Evolutionary conservation across 2,113 vertebrate species (phyloP).

Genomic region (Heptranchias perlo): DNA sequence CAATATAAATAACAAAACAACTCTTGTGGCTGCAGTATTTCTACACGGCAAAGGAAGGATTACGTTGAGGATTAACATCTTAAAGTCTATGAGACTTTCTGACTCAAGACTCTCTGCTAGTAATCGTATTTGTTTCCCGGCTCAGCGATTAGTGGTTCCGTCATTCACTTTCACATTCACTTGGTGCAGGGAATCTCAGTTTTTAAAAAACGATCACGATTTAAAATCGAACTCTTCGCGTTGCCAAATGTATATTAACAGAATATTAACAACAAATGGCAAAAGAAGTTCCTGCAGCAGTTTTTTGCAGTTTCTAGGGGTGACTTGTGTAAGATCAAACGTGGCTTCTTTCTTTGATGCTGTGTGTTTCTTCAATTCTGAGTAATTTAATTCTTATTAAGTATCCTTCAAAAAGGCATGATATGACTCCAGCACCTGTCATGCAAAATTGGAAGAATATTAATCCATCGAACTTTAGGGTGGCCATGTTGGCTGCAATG

Average conservation of each 20-base stretch:
- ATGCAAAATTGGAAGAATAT: slow-evolving; percentile 21
- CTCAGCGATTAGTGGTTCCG: slow-evolving; percentile 69
- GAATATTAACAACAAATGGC: slow-evolving; percentile 4
- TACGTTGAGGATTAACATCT: slow-evolving; percentile 75
- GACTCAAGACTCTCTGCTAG: slow-evolving; percentile 74
- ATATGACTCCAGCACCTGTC: slow-evolving; percentile 34
- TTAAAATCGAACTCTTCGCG: not conserved
- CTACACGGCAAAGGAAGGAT: slow-evolving; percentile 79
- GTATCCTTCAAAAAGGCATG: not conserved
- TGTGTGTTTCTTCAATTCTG: not conserved
- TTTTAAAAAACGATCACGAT: slow-evolving; percentile 52
- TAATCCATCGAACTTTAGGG: not conserved
- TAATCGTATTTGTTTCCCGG: slow-evolving; percentile 77
- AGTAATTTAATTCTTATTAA: slow-evolving; percentile 35
- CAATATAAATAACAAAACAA: slow-evolving; percentile 83
- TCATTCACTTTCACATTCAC: slow-evolving; percentile 59
- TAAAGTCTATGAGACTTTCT: slow-evolving; percentile 82
- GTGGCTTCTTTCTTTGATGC: not conserved
- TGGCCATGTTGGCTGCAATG: not conserved
- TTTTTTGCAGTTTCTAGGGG: not conserved
- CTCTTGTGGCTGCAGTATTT: slow-evolving; percentile 74
- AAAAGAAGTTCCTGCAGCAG: not conserved
- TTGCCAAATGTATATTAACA: slow-evolving; percentile 10
- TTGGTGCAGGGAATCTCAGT: slow-evolving; percentile 60
- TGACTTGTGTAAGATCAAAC: not conserved